Evolutionary conservation across 2,888 invertebrate genomes (phyloP), one percentile per base, ranked within the genome.

Genomic region (Acanthosepion pharaonis): DNA sequence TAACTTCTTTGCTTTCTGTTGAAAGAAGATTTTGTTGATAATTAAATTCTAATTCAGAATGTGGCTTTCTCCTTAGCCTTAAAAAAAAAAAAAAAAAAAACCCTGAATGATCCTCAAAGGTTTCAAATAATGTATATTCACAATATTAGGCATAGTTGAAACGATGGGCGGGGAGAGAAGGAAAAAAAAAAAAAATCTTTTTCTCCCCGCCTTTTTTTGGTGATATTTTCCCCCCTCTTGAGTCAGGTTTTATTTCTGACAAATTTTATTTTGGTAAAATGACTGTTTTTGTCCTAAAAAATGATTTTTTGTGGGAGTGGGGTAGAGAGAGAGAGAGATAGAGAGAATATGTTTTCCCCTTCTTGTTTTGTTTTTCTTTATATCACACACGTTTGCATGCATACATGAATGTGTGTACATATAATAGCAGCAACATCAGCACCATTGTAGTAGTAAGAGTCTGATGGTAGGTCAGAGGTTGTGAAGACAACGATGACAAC

Each of bases 401-500:
- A 28, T 15, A 11, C 20, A 59, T 20, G 59, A 59, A 59, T 15
- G n/a, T 28, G 78, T 78, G n/a, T 11, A 78, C 78, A n/a, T 9
- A 78, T 78, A 78, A 78, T n/a, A 78, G 78, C n/a, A 78, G n/a
- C 78, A 78, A 78, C 78, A 78, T 78, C 78, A 78, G 78, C 78
- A 78, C 78, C 78, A n/a, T 78, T 2, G 78, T 78, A n/a, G 78
- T 78, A 28, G 28, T 78, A n/a, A 78, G 78, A 78, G 78, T 78
- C 78, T 78, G 78, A 78, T 78, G 78, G 78, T n/a, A 78, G 78
- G 78, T 78, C 78, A 28, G n/a, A n/a, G 78, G 78, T n/a, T 2
- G 78, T n/a, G 78, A 78, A n/a, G 28, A 78, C 28, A 28, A 64
- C n/a, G 78, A 78, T n/a, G 28, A 78, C 18, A n/a, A 78, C 78